Base-by-base conservation (phyloP, 1,140 invertebrate species). In the Pseudomyrmex concolor region DNA sequence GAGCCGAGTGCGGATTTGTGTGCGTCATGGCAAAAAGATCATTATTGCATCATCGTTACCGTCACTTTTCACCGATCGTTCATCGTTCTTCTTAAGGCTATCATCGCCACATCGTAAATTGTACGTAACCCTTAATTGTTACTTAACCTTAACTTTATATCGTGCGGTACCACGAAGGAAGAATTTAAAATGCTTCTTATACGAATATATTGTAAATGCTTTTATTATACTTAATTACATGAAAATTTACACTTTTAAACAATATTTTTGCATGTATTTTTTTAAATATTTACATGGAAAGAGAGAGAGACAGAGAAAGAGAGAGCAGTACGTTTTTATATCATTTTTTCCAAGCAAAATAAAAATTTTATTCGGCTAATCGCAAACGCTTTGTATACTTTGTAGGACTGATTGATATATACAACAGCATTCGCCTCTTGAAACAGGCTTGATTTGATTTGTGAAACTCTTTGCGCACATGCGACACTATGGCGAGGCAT, bases 1-100 rank as follows among this genome's bases (percentile, higher is more conserved):
- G 19, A 4, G 7, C 43, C 64, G 34, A 66, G 62, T 17, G 12
- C 13, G 48, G 4, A 64, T 54, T 17, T 5, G 34, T 5, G 34
- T 48, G 34, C 50, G 13, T 7, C 8, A 45, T 34, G 43, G 8
- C 54, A 50, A 80, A 71, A 80, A 59, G 66, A 80, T 59, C 50
- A 50, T 80, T 71, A 80, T 71, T 71, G 55, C 19, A 80, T 80
- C 66, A 80, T 80, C 76, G 54, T 78, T 78, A 78, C 64, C 43
- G 64, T 70, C 55, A 57, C n/a, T 80, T 80, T 80, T 60, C 43
- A 25, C 54, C 73, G 22, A 76, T 64, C 73, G 25, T 43, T 62
- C 43, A 50, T 80, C 66, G 76, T 60, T 50, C 66, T 59, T 25
- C 22, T 50, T 17, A n/a, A 3, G 43, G 22, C 54, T 48, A 80